These are phyloP conservation scores for Falco biarmicus DNA, from an alignment of 2,797 vertebrate genomes.

Conservation along the genomic window DNA sequence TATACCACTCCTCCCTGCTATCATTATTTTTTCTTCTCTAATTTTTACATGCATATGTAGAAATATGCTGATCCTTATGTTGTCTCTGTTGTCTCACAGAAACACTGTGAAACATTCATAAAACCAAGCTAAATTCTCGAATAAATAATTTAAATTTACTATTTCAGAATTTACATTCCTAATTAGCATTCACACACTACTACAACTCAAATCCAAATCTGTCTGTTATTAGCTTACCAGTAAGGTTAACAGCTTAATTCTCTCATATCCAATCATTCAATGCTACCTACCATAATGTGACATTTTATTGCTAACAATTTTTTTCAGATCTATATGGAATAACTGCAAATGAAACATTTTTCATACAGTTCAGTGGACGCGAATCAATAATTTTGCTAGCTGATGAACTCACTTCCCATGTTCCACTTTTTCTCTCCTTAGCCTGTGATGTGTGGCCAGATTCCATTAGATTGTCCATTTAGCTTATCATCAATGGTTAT, in stretches of 20 bases:
- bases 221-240: background rate
- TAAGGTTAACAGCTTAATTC: background rate
- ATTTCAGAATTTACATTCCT: background rate
- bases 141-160: background rate
- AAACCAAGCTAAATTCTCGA: background rate
- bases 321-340: background rate
- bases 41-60: background rate
- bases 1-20: background rate
- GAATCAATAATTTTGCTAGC: background rate
- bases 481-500: background rate
- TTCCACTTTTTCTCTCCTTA: background rate
- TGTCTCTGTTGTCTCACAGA: background rate
- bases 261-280: background rate
- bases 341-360: background rate
- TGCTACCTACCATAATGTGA: background rate
- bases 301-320: background rate
- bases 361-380: background rate
- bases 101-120: background rate
- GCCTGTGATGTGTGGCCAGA: background rate
- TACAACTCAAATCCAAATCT: background rate
- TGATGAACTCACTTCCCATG: background rate
- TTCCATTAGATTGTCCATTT: background rate
- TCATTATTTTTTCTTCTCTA: background rate
- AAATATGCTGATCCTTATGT: background rate
- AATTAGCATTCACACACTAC: background rate